These are phyloP conservation scores for Trachelus tabidus DNA, from an alignment of 2,888 invertebrate genomes.

Conservation along the genomic window DNA sequence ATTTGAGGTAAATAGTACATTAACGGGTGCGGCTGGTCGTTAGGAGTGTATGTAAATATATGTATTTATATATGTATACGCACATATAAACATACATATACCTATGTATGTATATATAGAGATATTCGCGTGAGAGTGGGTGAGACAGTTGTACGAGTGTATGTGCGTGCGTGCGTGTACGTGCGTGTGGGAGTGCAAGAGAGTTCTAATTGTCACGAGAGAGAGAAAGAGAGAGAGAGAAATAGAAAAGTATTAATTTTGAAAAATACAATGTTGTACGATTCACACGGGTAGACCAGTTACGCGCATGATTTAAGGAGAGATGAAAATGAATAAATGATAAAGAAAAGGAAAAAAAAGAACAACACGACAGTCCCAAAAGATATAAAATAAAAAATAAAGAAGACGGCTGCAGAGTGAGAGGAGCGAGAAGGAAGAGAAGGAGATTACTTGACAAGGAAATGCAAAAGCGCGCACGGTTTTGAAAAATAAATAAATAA, in stretches of 20 bases:
- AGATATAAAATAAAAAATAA: neutral
- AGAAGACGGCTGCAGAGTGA: neutral
- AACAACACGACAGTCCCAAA: neutral
- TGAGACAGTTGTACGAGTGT: neutral
- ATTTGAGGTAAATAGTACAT: neutral
- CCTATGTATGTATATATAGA: slow-evolving; percentile 2
- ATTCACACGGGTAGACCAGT: neutral
- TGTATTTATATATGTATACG: neutral
- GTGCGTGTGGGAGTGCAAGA: neutral
- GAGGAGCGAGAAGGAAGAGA: neutral
- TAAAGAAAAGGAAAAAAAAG: neutral
- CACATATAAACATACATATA: neutral
- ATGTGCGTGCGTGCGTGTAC: neutral
- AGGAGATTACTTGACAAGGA: neutral
- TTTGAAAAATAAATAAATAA: neutral
- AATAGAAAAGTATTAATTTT: neutral
- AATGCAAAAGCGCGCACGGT: neutral
- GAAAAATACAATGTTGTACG: neutral
- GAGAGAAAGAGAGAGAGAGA: neutral
- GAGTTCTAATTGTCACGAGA: neutral
- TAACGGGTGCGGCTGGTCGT: neutral
- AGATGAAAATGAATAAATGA: neutral
- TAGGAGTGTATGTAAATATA: slow-evolving; percentile 1
- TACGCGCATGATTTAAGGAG: neutral
- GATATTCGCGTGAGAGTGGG: slow-evolving; percentile 8